Percentiles rank a stretch among this genome's conserved stretches.
Evolutionary conservation across 2,797 vertebrate species (phyloP).

Genomic region (Nannoperca australis): DNA sequence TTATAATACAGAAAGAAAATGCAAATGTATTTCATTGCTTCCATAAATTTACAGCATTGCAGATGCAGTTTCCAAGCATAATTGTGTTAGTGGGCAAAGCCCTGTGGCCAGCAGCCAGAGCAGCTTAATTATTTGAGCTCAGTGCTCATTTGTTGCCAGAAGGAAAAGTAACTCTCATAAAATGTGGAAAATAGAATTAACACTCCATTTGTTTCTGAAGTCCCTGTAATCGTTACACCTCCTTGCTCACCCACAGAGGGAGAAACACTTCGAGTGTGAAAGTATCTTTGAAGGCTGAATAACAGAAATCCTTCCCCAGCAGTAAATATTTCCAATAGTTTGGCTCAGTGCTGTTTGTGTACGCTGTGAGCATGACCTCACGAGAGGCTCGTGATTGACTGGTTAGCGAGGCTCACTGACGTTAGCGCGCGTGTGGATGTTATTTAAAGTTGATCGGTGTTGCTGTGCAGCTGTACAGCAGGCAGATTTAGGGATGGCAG

Average conservation of each 20-base stretch:
- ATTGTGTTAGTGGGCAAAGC: conserved; percentile 59
- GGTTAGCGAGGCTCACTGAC: background rate
- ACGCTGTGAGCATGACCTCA: background rate
- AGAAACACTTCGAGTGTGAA: conserved; percentile 23
- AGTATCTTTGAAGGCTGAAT: conserved; percentile 25
- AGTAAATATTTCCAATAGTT: conserved; percentile 34
- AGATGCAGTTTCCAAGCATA: conserved; percentile 62
- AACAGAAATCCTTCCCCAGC: conserved; percentile 25
- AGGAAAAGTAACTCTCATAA: conserved; percentile 55
- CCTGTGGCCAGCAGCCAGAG: conserved; percentile 51
- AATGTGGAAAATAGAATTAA: conserved; percentile 69
- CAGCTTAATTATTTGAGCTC: conserved; percentile 61
- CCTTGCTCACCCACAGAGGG: conserved; percentile 13
- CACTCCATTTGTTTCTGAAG: conserved; percentile 46
- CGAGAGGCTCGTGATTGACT: conserved; percentile 26
- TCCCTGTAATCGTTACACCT: conserved; percentile 39
- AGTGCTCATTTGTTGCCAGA: conserved; percentile 35
- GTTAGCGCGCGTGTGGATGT: conserved; percentile 21
- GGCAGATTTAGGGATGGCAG: conserved; percentile 33
- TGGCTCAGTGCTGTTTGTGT: conserved; percentile 15
- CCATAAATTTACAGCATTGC: conserved; percentile 60
- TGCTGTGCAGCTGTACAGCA: conserved; percentile 27
- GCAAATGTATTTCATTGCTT: conserved; percentile 56
- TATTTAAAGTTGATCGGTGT: conserved; percentile 24
- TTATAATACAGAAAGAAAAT: conserved; percentile 10